Base-by-base conservation (phyloP, 1,140 invertebrate genomes). In the Eumeta japonica region DNA sequence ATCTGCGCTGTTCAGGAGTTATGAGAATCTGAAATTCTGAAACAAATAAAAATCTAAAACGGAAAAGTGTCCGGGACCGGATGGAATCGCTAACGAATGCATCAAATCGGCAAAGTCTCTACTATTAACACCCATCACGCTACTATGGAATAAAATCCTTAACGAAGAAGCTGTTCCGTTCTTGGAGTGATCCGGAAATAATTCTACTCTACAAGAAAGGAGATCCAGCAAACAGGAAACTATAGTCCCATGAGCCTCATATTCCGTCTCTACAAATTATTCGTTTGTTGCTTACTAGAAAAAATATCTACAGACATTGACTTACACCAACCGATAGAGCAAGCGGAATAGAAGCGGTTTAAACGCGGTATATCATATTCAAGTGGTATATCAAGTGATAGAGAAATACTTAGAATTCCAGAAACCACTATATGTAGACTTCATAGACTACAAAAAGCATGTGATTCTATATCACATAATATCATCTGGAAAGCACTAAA, bases 171-270 rank as follows among this genome's bases (percentile, higher is more conserved):
- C 7, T n/a, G 48, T 57, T 2, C 55, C 11, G 33, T 0, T 9
- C 10, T 34, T 58, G 57, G 55, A 50, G 14, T 0, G 35, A 41
- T 43, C 50, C 55, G 2, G 50, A 55, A 39, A 51, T 63, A 3
- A 52, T 59, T 3, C 28, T 62, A 29, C 18, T 63, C 0, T 52
- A 52, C 30, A 60, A 64, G 40, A 62, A 64, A 46, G 54, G 55
- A 37, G 39, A n/a, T n/a, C n/a, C n/a, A n/a, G n/a, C n/a, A n/a
- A n/a, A n/a, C n/a, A n/a, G n/a, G n/a, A 1, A 63, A 61, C 35
- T 63, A 58, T 12, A 43, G 58, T 13, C 52, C 62, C n/a, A 58
- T 65, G 32, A 60, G 50, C 24, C 46, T 58, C 0, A 40, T 55
- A 39, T 34, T 49, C 15, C 43, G 40, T 12, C 10, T 62, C 1